Evolutionary conservation across 2,113 vertebrate genomes (phyloP), one percentile per base, ranked within the genome.

Genomic region (Larimichthys crocea): DNA sequence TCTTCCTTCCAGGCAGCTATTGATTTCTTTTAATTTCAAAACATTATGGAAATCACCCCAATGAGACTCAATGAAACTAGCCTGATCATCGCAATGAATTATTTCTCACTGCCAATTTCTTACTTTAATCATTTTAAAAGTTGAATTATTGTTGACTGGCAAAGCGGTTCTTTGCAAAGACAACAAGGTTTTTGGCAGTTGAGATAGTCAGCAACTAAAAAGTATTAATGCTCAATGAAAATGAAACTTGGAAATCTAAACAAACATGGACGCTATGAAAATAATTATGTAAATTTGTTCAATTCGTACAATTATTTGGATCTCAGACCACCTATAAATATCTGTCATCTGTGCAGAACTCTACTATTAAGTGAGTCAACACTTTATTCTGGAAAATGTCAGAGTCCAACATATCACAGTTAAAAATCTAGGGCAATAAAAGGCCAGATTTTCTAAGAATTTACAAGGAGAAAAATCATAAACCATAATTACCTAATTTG

Each of bases 401-500:
- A 53, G 31, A 60, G 35, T 49, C 26, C 8, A 62, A 74, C 1
- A 16, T 5, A 5, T 19, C 31, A 26, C 1, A 62, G 19, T 24
- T 4, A 46, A 53, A 55, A 49, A 12, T 10, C 1, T 48, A 63
- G n/a, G 3, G 24, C 2, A 35, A 49, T 2, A 3, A 63, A 46
- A 57, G 10, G 40, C 17, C 2, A 46, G 20, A 3, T 24, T 5
- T 24, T 56, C 19, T n/a, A 49, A 24, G 22, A 16, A 50, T 48
- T 67, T 29, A 52, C 42, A 77, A 24, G 10, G 35, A 63, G 24
- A 72, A 63, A 22, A 72, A 66, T 19, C 3, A 14, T 46, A 9
- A n/a, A 73, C 61, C 20, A 63, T 84, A 56, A 77, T 80, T 69
- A 80, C 68, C 50, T 79, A 6, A 79, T 66, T 76, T 70, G 6